These are phyloP conservation scores for Neodiprion fabricii DNA, from an alignment of 1,140 invertebrate species.

Conservation along the genomic window DNA sequence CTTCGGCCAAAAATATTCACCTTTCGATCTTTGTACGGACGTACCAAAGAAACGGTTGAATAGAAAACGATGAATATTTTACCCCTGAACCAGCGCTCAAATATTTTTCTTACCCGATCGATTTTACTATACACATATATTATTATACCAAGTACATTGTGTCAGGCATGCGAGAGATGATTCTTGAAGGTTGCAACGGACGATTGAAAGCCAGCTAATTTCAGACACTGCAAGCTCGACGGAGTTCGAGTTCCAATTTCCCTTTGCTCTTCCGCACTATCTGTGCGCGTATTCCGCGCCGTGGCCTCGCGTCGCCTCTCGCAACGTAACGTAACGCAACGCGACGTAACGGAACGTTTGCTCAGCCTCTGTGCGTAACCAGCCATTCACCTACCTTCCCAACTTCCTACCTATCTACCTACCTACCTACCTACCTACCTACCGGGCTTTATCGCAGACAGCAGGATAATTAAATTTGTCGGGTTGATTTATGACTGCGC, in stretches of 20 bases:
- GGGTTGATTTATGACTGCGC: constrained; percentile 61
- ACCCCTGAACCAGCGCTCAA: no score
- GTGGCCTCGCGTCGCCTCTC: not conserved
- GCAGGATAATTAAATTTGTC: constrained; percentile 69
- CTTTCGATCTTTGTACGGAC: no score
- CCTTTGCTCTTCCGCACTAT: not conserved
- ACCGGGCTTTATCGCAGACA: constrained; percentile 62
- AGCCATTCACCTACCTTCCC: constrained; percentile 16
- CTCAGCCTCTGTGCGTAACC: constrained; percentile 14
- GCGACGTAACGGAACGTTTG: constrained; percentile 2
- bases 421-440: not conserved
- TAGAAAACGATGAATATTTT: no score
- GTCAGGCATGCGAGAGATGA: no score
- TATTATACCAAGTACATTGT: no score
- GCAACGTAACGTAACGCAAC: not conserved
- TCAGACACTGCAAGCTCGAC: no score
- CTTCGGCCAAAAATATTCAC: not conserved
- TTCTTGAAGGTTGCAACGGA: no score
- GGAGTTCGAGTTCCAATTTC: not conserved
- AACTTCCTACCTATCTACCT: constrained; percentile 9
- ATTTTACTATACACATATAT: no score
- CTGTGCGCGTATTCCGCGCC: not conserved
- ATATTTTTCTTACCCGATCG: no score
- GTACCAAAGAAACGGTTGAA: no score
- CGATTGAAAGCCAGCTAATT: no score